phyloP scores from a whole-genome alignment of 2,113 vertebrate species.

The Myocastor coypus region DNA sequence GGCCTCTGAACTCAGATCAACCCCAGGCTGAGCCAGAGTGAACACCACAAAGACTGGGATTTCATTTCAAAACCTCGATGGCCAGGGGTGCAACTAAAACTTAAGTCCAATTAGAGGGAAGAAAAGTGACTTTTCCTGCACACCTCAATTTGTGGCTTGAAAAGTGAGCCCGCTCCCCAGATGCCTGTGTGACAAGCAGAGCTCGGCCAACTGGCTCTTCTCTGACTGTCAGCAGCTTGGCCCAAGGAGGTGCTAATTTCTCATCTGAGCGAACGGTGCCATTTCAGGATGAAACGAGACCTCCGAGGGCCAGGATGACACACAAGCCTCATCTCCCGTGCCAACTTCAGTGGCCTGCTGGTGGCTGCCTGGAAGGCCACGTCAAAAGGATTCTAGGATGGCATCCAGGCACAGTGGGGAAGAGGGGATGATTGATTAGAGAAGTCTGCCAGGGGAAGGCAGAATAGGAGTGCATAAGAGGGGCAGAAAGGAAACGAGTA shows the following conservation, averaged over 20 bases:
- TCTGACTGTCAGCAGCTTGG: constrained; percentile 53
- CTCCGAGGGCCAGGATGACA: constrained; percentile 49
- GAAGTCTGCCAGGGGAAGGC: constrained; percentile 6
- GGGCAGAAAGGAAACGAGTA: accelerated
- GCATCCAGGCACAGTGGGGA: constrained; percentile 65
- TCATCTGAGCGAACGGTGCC: constrained; percentile 43
- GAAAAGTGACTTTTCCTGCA: constrained; percentile 59
- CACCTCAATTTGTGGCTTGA: constrained; percentile 75
- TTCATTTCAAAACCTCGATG: not conserved
- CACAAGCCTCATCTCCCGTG: constrained; percentile 16
- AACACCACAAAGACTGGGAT: not conserved
- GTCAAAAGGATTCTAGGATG: constrained; percentile 69
- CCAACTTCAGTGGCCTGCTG: constrained; percentile 44
- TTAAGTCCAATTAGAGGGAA: constrained; percentile 58
- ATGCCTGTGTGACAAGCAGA: constrained; percentile 62
- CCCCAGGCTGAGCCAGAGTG: not conserved
- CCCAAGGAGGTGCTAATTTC: constrained; percentile 54
- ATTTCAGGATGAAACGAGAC: constrained; percentile 60
- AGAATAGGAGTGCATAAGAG: not conserved
- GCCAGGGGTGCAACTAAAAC: constrained; percentile 26
- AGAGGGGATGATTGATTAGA: constrained; percentile 25
- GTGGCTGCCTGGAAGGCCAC: constrained; percentile 54
- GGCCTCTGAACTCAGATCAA: not conserved
- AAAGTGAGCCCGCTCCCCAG: constrained; percentile 62
- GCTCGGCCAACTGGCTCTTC: constrained; percentile 64